Evolutionary conservation across 2,113 vertebrate genomes (phyloP).

Genomic region (Rallus limicola): DNA sequence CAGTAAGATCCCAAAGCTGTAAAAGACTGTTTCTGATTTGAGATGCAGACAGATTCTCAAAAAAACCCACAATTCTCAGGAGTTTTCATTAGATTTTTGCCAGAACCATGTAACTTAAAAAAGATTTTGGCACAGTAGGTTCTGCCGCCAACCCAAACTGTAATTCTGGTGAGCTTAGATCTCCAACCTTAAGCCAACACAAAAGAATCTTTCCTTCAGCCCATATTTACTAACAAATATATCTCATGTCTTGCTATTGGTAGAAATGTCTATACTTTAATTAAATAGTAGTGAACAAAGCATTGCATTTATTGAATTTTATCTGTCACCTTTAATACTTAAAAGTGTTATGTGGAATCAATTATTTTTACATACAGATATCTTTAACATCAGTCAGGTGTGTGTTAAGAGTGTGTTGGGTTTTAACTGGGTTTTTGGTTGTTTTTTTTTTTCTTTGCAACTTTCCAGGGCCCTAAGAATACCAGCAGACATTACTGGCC

Average conservation of each 20-base stretch:
- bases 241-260: background rate
- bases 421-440: too few relatives aligned
- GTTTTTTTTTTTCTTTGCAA: background rate
- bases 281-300: background rate
- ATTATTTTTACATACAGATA: background rate
- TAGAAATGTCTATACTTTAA: background rate
- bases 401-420: background rate
- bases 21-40: background rate
- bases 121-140: background rate
- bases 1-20: background rate
- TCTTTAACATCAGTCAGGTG: background rate
- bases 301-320: background rate
- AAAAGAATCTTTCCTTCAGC: background rate
- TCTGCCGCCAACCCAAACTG: background rate
- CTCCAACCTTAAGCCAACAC: background rate
- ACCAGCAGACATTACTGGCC: background rate
- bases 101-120: background rate
- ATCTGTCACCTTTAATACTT: background rate
- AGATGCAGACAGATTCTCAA: background rate
- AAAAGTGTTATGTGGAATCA: background rate
- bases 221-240: background rate
- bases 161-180: background rate
- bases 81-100: background rate
- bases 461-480: background rate
- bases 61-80: background rate